Evolutionary conservation across 2,113 vertebrate species (phyloP), one percentile per base, ranked within the genome.

Genomic region (Saguinus imperator): DNA sequence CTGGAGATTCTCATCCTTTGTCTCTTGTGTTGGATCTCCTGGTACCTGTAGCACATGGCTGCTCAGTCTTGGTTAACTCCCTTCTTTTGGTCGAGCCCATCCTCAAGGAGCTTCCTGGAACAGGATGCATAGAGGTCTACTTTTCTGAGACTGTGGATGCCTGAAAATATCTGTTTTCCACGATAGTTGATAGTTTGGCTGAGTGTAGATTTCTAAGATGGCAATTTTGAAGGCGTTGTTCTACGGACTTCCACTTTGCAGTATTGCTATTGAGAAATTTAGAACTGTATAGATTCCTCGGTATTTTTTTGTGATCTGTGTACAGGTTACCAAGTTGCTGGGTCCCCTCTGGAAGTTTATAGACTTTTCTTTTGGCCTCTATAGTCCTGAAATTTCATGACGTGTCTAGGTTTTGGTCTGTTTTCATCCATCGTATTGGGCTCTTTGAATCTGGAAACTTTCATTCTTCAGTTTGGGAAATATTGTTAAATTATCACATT

Each of bases 241-340:
- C 32, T 25, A 40, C 57, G 55, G 50, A 25, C 12, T 96, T 84
- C n/a, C 89, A 27, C 27, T 45, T 76, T 96, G 64, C 68, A 37
- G 20, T 95, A 32, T 55, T 85, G 21, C 79, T 81, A 12, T 55
- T 94, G 75, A 89, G 94, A 86, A 86, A 89, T 88, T 93, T 70
- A 66, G 43, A 68, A 66, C 87, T 76, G 21, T 87, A 89, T 37
- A 79, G 52, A 77, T 23, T 80, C 43, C 83, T 89, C n/a, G 45
- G 1, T 40, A 70, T 92, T 89, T 89, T 4, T 10, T 29, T 72
- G 12, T n/a, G 37, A 72, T 17, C 45, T 86, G 18, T 29, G 23
- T 86, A n/a, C 3, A 37, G 27, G 5, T 72, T 45, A 25, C 72
- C 72, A 7, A 58, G 23, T 25, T 91, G 13, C 77, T 82, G 6